Conservation (phyloP, 2,797 vertebrate genomes). For the Anolis apletophallus region DNA sequence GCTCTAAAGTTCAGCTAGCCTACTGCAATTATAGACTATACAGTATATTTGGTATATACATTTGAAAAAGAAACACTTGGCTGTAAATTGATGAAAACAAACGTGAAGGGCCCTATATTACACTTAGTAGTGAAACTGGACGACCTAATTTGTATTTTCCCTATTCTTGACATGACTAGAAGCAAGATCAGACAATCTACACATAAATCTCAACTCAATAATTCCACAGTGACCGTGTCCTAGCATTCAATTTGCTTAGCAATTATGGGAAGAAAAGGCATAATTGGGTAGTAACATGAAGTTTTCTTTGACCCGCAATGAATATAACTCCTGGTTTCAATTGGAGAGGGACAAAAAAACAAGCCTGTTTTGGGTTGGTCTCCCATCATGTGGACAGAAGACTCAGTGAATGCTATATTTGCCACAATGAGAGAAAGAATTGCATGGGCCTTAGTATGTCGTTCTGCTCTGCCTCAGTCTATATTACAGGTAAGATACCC, state of each 20-base stretch:
- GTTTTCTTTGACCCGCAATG: slow-evolving; percentile 17
- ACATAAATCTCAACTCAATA: background rate
- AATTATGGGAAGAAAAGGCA: slow-evolving; percentile 37
- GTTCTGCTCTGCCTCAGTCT: background rate
- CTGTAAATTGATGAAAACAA: background rate
- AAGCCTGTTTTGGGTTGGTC: background rate
- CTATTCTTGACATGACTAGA: background rate
- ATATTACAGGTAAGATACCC: background rate
- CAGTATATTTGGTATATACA: background rate
- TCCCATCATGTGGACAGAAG: background rate
- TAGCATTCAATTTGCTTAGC: slow-evolving; percentile 23
- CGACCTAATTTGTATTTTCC: no score
- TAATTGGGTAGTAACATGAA: slow-evolving; percentile 7
- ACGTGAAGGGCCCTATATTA: background rate
- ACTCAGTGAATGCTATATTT: background rate
- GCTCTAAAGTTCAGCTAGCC: background rate
- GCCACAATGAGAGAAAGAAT: background rate
- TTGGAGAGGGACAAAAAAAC: slow-evolving; percentile 19
- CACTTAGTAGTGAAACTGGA: background rate
- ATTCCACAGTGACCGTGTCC: slow-evolving; percentile 19
- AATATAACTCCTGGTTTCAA: background rate
- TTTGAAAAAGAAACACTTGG: background rate
- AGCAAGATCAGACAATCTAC: background rate
- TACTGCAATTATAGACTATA: no score
- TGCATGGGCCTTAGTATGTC: background rate